Conservation (phyloP, 2,888 invertebrate genomes). For the Beris morrisii region DNA sequence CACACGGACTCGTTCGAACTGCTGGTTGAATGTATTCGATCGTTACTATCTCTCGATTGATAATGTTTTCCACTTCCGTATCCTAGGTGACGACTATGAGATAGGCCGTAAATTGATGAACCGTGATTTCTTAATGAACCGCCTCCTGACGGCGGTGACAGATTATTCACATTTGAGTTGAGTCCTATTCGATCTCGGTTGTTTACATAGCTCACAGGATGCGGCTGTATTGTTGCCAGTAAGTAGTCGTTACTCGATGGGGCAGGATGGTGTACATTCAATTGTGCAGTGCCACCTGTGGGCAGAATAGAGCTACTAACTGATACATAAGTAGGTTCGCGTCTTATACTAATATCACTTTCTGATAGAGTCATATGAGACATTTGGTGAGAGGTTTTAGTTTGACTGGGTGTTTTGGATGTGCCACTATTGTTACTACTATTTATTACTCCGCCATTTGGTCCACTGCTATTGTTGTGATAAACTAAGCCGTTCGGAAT, state of each 20-base stretch:
- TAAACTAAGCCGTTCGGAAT: slow-evolving; percentile 56
- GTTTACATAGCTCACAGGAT: slow-evolving; percentile 33
- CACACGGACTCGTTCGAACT: slow-evolving; percentile 86
- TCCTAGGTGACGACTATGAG: slow-evolving; percentile 46
- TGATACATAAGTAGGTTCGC: slow-evolving; percentile 43
- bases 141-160: slow-evolving; percentile 49
- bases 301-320: slow-evolving; percentile 41
- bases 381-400: slow-evolving; percentile 51
- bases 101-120: slow-evolving; percentile 41
- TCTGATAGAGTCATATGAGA: slow-evolving; percentile 47
- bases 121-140: slow-evolving; percentile 49
- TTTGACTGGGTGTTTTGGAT: slow-evolving; percentile 40
- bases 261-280: slow-evolving; percentile 50
- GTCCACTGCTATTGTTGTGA: slow-evolving; percentile 39
- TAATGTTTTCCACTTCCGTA: slow-evolving; percentile 49
- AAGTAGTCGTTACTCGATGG: slow-evolving; percentile 50
- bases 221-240: slow-evolving; percentile 47
- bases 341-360: slow-evolving; percentile 50
- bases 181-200: slow-evolving; percentile 44
- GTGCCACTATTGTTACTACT: slow-evolving; percentile 19
- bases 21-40: slow-evolving; percentile 62
- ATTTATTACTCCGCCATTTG: slow-evolving; percentile 39
- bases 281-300: slow-evolving; percentile 43
- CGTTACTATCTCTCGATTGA: slow-evolving; percentile 48
- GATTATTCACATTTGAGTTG: slow-evolving; percentile 51